Evolutionary conservation across 2,888 invertebrate genomes (phyloP), one percentile per base, ranked within the genome.

Genomic region (Eristalinus aeneus): DNA sequence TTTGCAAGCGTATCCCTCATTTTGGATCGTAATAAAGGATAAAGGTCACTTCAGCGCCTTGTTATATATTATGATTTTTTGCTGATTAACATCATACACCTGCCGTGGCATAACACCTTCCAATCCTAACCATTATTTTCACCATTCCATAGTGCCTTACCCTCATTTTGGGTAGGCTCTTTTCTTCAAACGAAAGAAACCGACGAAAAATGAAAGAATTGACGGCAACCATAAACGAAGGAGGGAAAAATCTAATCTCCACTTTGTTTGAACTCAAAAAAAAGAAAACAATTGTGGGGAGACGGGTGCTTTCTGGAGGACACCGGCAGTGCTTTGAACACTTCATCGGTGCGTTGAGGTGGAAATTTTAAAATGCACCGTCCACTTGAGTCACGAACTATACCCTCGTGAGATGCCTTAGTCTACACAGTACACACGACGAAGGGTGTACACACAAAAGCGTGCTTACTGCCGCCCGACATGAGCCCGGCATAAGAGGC

Each of bases 11-110:
- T 4, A 23, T 56, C 56, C 6, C 65, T 53, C n/a, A 27, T 39
- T 58, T 12, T 61, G 23, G 31, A 31, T 61, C 16, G 10, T 54
- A 65, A 34, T 54, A 22, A 77, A 73, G 68, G 56, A 69, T 63
- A 69, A 68, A 64, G 20, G 36, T 39, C 58, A 34, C 53, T 58
- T 9, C 32, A 72, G 68, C n/a, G 76, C 64, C 46, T 80, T 64
- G 53, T 64, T 76, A 72, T 76, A 68, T 76, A 73, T 76, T 72
- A 85, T 72, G 63, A 73, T 73, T 64, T 27, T 64, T n/a, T 69
- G 39, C 60, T 81, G 68, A 64, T 68, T 80, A 58, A 53, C 58
- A 31, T 23, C 73, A 22, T 53, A 80, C 79, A 79, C 73, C 79
- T 80, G 79, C 32, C 61, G 67, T 61, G 67, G 67, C 74, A 27